A percentile compares a stretch with the other conserved stretches of the same genome.
Evolutionary conservation across 2,888 invertebrate genomes (phyloP).

Genomic region (Byasa hedistus): DNA sequence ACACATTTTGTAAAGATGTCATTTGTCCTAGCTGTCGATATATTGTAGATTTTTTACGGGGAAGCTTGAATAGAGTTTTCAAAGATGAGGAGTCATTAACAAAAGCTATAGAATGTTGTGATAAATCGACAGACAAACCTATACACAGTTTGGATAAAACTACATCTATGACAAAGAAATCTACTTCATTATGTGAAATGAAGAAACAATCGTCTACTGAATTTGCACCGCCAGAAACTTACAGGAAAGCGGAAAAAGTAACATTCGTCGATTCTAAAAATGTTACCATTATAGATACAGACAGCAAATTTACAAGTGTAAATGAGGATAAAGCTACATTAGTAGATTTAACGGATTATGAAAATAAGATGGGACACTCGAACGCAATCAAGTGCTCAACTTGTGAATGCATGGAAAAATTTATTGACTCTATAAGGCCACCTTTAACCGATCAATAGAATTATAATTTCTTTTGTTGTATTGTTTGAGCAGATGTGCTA

Average conservation of each 20-base stretch:
- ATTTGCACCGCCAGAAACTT: slow-evolving; percentile 25
- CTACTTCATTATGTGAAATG: slow-evolving; percentile 23
- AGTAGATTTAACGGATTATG: slow-evolving; percentile 4
- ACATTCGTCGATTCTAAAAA: slow-evolving; percentile 37
- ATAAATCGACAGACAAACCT: slow-evolving; percentile 47
- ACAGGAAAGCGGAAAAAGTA: slow-evolving; percentile 40
- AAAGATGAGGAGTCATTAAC: slow-evolving; percentile 60
- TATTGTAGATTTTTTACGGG: slow-evolving; percentile 45
- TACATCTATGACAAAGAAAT: slow-evolving; percentile 42
- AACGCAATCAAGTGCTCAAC: slow-evolving; percentile 29
- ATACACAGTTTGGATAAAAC: slow-evolving; percentile 39
- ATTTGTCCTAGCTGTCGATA: slow-evolving; percentile 53
- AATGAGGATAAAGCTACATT: slow-evolving; percentile 27
- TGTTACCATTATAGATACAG: neutral
- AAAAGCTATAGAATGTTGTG: slow-evolving; percentile 37
- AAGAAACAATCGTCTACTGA: slow-evolving; percentile 29
- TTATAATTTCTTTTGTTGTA: neutral
- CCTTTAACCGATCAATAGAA: slow-evolving; percentile 32
- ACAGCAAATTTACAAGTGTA: slow-evolving; percentile 39
- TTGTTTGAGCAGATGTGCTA: slow-evolving; percentile 9
- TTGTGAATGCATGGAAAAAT: slow-evolving; percentile 52
- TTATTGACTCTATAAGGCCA: slow-evolving; percentile 58
- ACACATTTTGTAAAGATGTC: slow-evolving; percentile 34
- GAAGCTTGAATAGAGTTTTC: slow-evolving; percentile 41
- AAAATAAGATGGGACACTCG: slow-evolving; percentile 8